These are phyloP conservation scores for Aphaenogaster rudis DNA, from an alignment of 1,140 invertebrate species.

Conservation along the genomic window DNA sequence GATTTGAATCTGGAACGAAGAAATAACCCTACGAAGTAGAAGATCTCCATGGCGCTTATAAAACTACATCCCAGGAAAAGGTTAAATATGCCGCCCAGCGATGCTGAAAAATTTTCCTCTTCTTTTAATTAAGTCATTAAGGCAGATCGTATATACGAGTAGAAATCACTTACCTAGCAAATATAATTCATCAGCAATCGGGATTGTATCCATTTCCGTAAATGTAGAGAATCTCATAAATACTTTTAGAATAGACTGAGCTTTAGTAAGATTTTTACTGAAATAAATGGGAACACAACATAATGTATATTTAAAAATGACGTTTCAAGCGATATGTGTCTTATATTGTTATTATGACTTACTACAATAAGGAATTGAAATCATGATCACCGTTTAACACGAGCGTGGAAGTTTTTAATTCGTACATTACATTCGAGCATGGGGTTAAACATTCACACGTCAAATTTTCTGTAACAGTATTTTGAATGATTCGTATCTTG, in stretches of 20 bases:
- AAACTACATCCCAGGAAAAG: constrained; percentile 74
- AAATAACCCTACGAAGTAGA: constrained; percentile 61
- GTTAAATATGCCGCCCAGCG: constrained; percentile 73
- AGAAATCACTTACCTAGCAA: constrained; percentile 55
- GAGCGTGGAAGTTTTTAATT: background rate
- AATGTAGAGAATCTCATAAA: constrained; percentile 46
- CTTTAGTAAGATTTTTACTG: constrained; percentile 19
- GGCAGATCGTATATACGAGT: background rate
- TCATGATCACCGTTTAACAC: background rate
- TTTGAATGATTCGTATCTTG: background rate
- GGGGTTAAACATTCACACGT: constrained; percentile 52
- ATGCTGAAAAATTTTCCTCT: constrained; percentile 62
- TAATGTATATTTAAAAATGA: background rate
- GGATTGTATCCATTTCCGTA: background rate
- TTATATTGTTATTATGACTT: constrained; percentile 10
- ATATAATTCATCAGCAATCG: constrained; percentile 60
- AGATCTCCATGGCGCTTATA: constrained; percentile 67
- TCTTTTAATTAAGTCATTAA: constrained; percentile 11
- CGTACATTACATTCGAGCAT: constrained; percentile 44
- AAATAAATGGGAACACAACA: background rate
- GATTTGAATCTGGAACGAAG: background rate
- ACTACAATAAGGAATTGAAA: constrained; percentile 17
- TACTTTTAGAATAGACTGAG: constrained; percentile 35
- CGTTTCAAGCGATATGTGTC: background rate
- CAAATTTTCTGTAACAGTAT: background rate